Evolutionary conservation across 1,140 invertebrate species (phyloP), one percentile per base, ranked within the genome.

Genomic region (Psix sp.): DNA sequence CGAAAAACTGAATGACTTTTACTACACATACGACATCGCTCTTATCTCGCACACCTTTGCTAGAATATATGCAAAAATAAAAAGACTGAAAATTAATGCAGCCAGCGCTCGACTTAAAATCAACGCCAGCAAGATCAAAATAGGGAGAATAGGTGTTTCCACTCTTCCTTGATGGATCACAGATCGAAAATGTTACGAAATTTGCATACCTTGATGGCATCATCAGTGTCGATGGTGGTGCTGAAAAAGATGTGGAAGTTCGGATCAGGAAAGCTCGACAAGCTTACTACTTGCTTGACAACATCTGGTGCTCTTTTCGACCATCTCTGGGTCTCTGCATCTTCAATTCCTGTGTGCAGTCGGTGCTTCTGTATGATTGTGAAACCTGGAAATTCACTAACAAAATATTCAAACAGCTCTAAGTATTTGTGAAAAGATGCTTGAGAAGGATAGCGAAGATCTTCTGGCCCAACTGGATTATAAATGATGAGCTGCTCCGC

Each of bases 61-160:
- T 5, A 35, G 56, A n/a, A 62, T 62, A 9, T 45, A 62, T 11
- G 24, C 9, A 7, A 62, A 62, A 18, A 7, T 62, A 33, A 26
- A 35, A 0, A 51, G 45, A 26, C 46, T 62, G 5, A 21, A 42
- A 13, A 14, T 20, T 20, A 51, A 51, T 26, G 57, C 57, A 1
- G 36, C 35, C 13, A 62, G 18, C 5, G 59, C 33, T 52, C 46
- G 46, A 14, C 21, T 65, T 0, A 54, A 46, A 14, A 52, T 65
- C 15, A 65, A 52, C 29, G 13, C 9, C 33, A 14, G 9, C 3
- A 65, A 54, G 40, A 65, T 49, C 3, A 65, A 65, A 11, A 6
- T 65, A 4, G 0, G 52, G 48, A 45, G 40, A 9, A 15, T 54
- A 5, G 49, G 20, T 21, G 11, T 31, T 7, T 31, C 48, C 48